phyloP scores from a whole-genome alignment of 1,140 invertebrate species.

The Marisa cornuarietis region DNA sequence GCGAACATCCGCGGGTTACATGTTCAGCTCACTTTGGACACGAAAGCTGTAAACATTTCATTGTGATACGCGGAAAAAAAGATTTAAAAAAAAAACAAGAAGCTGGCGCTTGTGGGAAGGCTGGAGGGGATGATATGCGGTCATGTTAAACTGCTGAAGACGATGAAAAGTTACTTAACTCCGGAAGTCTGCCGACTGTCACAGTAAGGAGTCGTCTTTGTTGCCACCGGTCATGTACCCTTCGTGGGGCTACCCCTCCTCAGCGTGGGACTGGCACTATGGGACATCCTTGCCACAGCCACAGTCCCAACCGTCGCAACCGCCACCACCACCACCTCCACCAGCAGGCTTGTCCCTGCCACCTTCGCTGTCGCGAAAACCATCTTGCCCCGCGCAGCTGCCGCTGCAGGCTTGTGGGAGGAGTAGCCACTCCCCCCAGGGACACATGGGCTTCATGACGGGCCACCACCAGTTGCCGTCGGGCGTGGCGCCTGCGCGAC shows the following conservation, averaged over 20 bases:
- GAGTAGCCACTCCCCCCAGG: background rate
- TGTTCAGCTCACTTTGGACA: no score
- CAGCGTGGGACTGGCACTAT: conserved; percentile 26
- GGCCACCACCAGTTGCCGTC: background rate
- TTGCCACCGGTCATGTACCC: conserved; percentile 1
- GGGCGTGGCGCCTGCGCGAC: background rate
- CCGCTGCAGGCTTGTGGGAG: background rate
- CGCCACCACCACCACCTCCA: conserved; percentile 5
- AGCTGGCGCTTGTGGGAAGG: background rate
- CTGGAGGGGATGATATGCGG: background rate
- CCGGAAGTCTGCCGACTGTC: no score
- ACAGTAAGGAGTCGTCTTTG: no score
- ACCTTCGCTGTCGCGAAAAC: conserved; percentile 12
- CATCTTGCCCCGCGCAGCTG: conserved; percentile 1
- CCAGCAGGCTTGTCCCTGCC: background rate
- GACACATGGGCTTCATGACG: background rate
- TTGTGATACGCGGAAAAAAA: no score
- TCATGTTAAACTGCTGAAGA: background rate
- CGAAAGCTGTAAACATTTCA: no score
- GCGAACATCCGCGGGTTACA: no score
- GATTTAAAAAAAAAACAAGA: background rate
- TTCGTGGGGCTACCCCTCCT: conserved; percentile 16
- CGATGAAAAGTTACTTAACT: no score
- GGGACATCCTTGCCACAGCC: conserved; percentile 25
- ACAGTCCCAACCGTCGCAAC: conserved; percentile 14